Evolutionary conservation across 2,888 invertebrate genomes (phyloP).

Genomic region (Molanna angustata): DNA sequence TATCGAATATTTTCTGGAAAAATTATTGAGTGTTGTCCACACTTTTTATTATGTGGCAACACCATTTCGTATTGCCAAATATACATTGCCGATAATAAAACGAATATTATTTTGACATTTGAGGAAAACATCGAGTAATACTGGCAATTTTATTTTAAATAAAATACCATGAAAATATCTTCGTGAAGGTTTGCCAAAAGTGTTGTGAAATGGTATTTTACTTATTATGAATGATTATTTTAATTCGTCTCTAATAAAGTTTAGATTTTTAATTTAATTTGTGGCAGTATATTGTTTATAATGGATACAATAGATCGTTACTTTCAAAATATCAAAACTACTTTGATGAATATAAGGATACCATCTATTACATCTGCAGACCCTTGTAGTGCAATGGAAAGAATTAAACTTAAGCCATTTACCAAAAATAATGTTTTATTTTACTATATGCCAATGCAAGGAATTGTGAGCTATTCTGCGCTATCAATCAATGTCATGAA

Average conservation of each 20-base stretch:
- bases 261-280: constrained; percentile 3
- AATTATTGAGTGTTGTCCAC: no score
- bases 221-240: no score
- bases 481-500: constrained; percentile 84
- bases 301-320: constrained; percentile 24
- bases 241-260: constrained; percentile 4
- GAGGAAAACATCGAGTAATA: no score
- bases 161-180: no score
- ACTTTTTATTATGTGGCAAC: no score
- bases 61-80: no score
- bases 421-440: constrained; percentile 68
- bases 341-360: constrained; percentile 17
- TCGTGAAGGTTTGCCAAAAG: constrained; percentile 17
- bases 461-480: constrained; percentile 72
- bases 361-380: constrained; percentile 12
- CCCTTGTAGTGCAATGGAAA: constrained; percentile 32
- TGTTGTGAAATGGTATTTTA: constrained; percentile 8
- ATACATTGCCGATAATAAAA: no score
- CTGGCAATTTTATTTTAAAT: no score
- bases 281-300: constrained; percentile 1
- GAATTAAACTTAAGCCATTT: constrained; percentile 60
- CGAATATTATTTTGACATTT: no score
- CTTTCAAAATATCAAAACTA: constrained; percentile 18
- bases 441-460: constrained; percentile 75
- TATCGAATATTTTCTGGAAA: no score